phyloP scores from a whole-genome alignment of 2,113 vertebrate species.

The Aleadryas rufinucha region DNA sequence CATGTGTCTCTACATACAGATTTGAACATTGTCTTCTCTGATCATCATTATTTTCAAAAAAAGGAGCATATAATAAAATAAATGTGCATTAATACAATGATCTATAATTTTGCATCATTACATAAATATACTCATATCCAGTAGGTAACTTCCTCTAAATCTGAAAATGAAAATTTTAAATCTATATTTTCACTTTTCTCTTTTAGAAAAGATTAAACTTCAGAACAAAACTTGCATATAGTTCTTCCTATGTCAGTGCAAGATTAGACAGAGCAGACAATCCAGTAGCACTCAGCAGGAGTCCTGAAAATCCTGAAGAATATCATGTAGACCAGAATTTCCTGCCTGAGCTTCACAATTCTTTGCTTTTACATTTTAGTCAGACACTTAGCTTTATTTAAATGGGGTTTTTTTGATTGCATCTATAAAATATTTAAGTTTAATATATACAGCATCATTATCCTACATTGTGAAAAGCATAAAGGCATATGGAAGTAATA shows the following conservation, averaged over 20 bases:
- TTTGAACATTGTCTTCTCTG: not conserved
- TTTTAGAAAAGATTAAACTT: not conserved
- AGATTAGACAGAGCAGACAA: not conserved
- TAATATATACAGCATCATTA: constrained; percentile 26
- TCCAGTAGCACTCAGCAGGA: not conserved
- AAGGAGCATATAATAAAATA: not conserved
- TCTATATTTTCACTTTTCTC: not conserved
- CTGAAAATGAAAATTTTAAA: not conserved
- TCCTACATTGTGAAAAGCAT: not conserved
- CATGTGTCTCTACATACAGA: not conserved
- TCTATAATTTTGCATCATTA: not conserved
- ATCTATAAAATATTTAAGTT: constrained; percentile 33
- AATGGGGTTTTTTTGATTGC: not conserved
- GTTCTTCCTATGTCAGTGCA: not conserved
- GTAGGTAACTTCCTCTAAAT: not conserved
- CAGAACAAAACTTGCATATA: not conserved
- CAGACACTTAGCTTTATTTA: not conserved
- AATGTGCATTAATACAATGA: not conserved
- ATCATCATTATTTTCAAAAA: not conserved
- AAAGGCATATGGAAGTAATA: not conserved
- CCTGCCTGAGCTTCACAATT: not conserved
- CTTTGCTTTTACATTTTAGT: not conserved
- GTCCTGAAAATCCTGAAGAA: not conserved
- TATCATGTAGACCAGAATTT: not conserved
- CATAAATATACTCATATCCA: not conserved